These are phyloP conservation scores for Hypotaenidia okinawae DNA, from an alignment of 2,797 vertebrate species.

Conservation along the genomic window DNA sequence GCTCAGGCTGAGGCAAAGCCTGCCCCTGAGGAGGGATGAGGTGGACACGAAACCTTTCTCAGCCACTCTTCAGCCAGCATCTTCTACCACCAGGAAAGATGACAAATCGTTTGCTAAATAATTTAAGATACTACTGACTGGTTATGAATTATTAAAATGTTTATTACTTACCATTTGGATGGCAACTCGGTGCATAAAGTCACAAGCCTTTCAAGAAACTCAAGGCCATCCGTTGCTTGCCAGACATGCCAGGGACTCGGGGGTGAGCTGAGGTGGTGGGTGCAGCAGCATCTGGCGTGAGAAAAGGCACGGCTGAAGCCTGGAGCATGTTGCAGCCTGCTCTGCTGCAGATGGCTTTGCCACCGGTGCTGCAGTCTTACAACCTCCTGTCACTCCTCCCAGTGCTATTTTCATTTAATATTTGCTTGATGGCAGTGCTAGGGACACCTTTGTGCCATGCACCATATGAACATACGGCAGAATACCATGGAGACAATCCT, in stretches of 20 bases:
- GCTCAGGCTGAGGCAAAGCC: neutral
- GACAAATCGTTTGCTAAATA: conserved; percentile 63
- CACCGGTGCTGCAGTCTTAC: neutral
- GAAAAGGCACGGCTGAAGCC: conserved; percentile 28
- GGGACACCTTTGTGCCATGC: neutral
- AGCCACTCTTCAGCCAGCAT: neutral
- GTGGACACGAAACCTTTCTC: neutral
- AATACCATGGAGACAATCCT: neutral
- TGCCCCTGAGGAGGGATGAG: neutral
- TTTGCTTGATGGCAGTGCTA: neutral
- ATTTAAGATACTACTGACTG: conserved; percentile 54
- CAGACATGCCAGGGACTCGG: neutral
- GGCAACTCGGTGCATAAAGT: conserved; percentile 39
- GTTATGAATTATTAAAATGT: conserved; percentile 61
- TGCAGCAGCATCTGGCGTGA: conserved; percentile 16
- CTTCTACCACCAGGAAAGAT: conserved; percentile 21
- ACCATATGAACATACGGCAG: neutral
- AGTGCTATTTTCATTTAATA: neutral
- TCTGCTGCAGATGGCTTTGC: conserved; percentile 19
- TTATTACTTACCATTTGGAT: conserved; percentile 66
- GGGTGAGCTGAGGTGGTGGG: neutral
- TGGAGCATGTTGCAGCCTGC: neutral
- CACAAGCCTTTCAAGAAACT: conserved; percentile 40
- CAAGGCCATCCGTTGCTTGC: neutral
- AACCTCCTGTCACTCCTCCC: neutral